Percentiles rank a stretch among this genome's conserved stretches.
These are phyloP conservation scores for Microhierax caerulescens DNA, from an alignment of 2,797 vertebrate genomes.

Conservation along the genomic window DNA sequence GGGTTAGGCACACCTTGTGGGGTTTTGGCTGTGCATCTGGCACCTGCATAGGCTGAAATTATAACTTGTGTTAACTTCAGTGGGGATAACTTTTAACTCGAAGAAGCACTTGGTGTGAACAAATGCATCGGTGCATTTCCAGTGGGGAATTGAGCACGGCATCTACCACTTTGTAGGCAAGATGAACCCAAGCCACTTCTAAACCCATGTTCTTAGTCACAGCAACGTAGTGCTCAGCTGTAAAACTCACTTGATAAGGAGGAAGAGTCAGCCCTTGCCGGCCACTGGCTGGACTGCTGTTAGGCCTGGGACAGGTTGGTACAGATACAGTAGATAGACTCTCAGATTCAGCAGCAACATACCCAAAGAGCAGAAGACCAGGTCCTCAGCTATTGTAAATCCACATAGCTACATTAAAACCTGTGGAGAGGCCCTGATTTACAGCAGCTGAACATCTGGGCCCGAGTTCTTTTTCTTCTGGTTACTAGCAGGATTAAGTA, in stretches of 20 bases:
- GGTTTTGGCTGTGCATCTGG: background rate
- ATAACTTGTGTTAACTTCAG: background rate
- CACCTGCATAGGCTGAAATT: background rate
- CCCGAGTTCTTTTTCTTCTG: slow-evolving; percentile 1
- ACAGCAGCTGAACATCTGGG: background rate
- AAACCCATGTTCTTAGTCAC: background rate
- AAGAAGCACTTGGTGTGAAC: background rate
- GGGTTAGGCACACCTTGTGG: background rate
- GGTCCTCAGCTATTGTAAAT: background rate
- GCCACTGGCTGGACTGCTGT: background rate
- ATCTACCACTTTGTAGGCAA: background rate
- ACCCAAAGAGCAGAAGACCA: background rate
- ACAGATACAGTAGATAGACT: background rate
- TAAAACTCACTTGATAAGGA: background rate
- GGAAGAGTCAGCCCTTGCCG: background rate
- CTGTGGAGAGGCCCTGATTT: background rate
- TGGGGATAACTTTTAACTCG: background rate
- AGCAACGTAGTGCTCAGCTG: background rate
- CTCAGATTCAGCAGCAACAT: background rate
- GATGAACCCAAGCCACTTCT: background rate
- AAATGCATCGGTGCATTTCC: background rate
- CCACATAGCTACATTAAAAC: background rate
- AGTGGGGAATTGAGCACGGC: background rate
- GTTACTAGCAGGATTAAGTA: slow-evolving; percentile 5
- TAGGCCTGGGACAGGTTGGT: background rate